Conservation (phyloP, 2,888 invertebrate species). For the Chouioia cunea region DNA sequence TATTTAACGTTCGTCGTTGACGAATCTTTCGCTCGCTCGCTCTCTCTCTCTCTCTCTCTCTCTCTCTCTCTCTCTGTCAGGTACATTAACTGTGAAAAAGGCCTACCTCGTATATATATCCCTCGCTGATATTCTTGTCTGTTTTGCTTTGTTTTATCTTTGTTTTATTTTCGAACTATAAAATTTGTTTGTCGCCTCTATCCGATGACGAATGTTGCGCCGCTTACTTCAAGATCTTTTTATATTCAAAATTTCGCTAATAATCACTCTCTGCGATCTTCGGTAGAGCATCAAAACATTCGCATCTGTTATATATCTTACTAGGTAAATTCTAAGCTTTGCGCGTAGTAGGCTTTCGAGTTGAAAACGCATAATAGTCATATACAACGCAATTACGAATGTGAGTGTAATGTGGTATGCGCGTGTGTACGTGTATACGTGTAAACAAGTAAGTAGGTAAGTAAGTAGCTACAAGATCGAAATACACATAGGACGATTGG, state of each 20-base stretch:
- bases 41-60: no score
- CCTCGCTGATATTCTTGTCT: conserved; percentile 8
- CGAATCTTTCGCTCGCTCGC: conserved; percentile 18
- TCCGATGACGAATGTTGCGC: conserved; percentile 12
- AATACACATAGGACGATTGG: conserved; percentile 50
- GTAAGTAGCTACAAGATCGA: conserved; percentile 54
- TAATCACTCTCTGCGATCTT: conserved; percentile 3
- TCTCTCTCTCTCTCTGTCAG: no score
- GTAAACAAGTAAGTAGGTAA: conserved; percentile 51
- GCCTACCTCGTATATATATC: conserved; percentile 31
- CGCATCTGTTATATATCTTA: conserved; percentile 21
- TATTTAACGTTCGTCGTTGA: conserved; percentile 10
- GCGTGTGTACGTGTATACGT: no score
- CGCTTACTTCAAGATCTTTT: conserved; percentile 3
- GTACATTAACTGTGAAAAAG: conserved; percentile 43
- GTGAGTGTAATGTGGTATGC: no score
- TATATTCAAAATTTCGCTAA: neutral
- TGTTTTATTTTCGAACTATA: conserved; percentile 7
- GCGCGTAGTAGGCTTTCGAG: conserved; percentile 41
- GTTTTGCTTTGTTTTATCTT: conserved; percentile 17
- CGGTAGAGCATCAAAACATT: conserved; percentile 22
- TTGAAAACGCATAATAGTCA: conserved; percentile 53
- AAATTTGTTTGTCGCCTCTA: neutral
- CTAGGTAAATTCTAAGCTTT: conserved; percentile 42
- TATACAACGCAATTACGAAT: conserved; percentile 48